Conservation (phyloP, 2,113 vertebrate species). For the Lycaon pictus region DNA sequence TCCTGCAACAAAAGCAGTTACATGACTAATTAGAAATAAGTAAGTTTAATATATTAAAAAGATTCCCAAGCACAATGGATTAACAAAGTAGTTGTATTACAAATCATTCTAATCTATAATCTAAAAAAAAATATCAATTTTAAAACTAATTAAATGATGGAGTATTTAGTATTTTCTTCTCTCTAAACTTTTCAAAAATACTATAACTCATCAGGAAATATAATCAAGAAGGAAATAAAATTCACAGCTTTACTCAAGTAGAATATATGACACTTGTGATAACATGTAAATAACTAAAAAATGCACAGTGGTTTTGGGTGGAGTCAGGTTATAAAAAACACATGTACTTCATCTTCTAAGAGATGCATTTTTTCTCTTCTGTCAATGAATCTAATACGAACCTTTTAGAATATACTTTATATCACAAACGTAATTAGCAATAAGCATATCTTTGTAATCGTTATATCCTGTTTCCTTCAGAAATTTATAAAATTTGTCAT, state of each 20-base stretch:
- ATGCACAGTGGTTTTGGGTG: background rate
- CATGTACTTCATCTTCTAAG: background rate
- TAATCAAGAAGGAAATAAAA: conserved; percentile 53
- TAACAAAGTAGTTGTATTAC: background rate
- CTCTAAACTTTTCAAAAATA: conserved; percentile 55
- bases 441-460: background rate
- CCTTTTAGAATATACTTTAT: conserved; percentile 24
- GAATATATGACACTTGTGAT: background rate
- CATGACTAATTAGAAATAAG: conserved; percentile 54
- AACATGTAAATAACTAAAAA: conserved; percentile 38
- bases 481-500: conserved; percentile 20
- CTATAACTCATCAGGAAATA: conserved; percentile 55
- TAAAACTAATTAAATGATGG: conserved; percentile 37
- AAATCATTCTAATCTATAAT: conserved; percentile 21
- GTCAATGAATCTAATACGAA: background rate
- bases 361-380: background rate
- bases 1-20: conserved; percentile 41
- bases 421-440: background rate
- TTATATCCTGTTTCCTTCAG: background rate
- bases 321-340: background rate
- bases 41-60: conserved; percentile 50
- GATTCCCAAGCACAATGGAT: conserved; percentile 6
- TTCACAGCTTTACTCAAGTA: background rate
- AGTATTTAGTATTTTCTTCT: conserved; percentile 26
- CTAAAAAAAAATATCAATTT: conserved; percentile 37